Conservation (phyloP, 2,113 vertebrate species). For the Catharus fuscescens region DNA sequence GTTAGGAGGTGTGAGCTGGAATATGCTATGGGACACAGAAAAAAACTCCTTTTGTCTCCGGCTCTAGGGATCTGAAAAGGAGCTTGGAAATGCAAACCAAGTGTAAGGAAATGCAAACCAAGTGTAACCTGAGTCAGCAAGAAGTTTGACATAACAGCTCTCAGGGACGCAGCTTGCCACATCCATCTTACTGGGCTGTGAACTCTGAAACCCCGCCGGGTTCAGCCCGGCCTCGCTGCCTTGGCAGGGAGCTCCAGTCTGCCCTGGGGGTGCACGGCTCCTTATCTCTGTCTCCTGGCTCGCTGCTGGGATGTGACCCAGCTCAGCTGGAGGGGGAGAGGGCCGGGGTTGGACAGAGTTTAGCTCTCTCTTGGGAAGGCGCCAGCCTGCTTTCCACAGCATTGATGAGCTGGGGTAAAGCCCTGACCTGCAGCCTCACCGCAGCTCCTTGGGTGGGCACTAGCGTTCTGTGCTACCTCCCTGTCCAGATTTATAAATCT, state of each 20-base stretch:
- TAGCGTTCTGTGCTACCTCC: neutral
- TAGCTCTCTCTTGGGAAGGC: neutral
- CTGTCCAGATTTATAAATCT: neutral
- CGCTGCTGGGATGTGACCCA: neutral
- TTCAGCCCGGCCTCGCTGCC: neutral
- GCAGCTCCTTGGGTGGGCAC: slow-evolving; percentile 45
- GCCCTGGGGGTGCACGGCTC: neutral
- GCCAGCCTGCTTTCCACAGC: neutral
- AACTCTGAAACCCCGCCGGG: slow-evolving; percentile 4
- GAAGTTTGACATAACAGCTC: slow-evolving; percentile 22
- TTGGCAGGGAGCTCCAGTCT: neutral
- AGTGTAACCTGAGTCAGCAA: slow-evolving; percentile 65
- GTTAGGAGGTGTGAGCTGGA: neutral
- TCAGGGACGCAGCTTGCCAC: neutral
- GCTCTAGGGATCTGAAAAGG: neutral
- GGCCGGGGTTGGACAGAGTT: slow-evolving; percentile 41
- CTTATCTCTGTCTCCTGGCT: slow-evolving; percentile 33
- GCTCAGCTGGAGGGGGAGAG: neutral
- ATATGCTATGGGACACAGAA: neutral
- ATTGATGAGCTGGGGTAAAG: neutral
- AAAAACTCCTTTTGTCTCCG: slow-evolving; percentile 31
- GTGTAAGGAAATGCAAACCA: slow-evolving; percentile 51
- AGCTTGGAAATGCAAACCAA: slow-evolving; percentile 52
- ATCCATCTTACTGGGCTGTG: slow-evolving; percentile 47
- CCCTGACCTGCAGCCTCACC: neutral